Evolutionary conservation across 2,888 invertebrate species (phyloP), one percentile per base, ranked within the genome.

Genomic region (Drosophila monieri): DNA sequence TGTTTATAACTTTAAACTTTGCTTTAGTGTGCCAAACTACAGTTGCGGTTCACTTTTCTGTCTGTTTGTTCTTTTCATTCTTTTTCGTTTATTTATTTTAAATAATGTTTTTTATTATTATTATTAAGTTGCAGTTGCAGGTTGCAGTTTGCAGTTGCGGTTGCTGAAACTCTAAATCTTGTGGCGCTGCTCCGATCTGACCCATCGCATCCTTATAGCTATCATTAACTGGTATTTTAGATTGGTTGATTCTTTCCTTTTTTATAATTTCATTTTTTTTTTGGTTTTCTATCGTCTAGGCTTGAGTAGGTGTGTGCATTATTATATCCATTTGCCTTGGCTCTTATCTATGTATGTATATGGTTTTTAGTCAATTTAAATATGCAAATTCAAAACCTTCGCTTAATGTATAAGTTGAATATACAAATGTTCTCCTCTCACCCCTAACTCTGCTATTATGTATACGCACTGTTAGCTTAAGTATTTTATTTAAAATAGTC

Each of bases 401-500:
- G 77, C 88, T 87, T 87, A 84, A 78, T 68, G 41, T 12, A 65
- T 81, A 81, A 74, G 61, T 84, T 74, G 84, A 85, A 84, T 86
- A 78, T 88, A 86, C 84, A 85, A 86, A 88, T 76, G 62, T 71
- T 74, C 67, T 69, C 18, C 47, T 14, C 27, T n/a, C 8, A 35
- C 43, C 8, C 43, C 58, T 46, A 58, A 46, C 23, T 39, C 60
- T 61, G 27, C 43, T 62, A 80, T 84, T 66, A 70, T 73, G 77
- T 77, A 80, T 83, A 81, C 73, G 72, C 85, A 77, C 68, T 77
- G 85, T 79, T 73, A 73, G 80, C 77, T 80, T 81, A 79, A 78
- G 27, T 80, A 86, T 65, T 76, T 73, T 69, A 60, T 70, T 69
- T 89, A 88, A 88, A 89, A 89, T 88, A 88, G 89, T 88, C 89